Evolutionary conservation across 2,797 vertebrate genomes (phyloP).

Genomic region (Jordanella pulchra): DNA sequence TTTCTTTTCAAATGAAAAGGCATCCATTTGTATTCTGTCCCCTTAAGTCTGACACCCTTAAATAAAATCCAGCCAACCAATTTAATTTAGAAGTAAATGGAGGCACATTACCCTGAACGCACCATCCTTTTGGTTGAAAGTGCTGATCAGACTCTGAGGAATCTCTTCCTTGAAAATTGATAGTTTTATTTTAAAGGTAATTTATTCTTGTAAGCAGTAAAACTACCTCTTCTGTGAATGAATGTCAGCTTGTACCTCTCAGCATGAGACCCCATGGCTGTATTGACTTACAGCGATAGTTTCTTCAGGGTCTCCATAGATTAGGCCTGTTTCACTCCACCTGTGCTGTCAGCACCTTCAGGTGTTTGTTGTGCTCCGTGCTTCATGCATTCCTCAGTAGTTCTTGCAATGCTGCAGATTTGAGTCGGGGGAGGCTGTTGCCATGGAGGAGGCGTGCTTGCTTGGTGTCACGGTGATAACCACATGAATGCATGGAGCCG

Average conservation of each 20-base stretch:
- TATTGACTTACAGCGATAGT: too few species aligned
- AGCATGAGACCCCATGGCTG: neutral
- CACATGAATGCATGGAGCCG: neutral
- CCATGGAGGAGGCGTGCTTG: constrained; percentile 7
- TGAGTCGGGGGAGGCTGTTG: neutral
- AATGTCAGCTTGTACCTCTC: neutral
- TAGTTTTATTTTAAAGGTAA: neutral
- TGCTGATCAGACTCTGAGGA: too few species aligned
- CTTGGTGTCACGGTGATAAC: neutral
- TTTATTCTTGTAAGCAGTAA: neutral
- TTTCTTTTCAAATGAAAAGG: neutral
- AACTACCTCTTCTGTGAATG: neutral
- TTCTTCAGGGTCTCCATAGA: constrained; percentile 6
- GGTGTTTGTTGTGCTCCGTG: neutral
- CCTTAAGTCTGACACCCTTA: neutral
- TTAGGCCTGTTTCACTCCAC: neutral
- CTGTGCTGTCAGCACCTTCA: neutral
- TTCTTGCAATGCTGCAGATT: constrained; percentile 3
- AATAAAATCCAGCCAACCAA: neutral
- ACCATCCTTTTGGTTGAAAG: neutral
- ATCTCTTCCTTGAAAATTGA: too few species aligned
- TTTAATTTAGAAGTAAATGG: neutral
- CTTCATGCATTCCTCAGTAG: neutral
- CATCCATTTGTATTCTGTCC: neutral
- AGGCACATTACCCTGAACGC: neutral